These are phyloP conservation scores for Tipula helvola DNA, from an alignment of 2,888 invertebrate species.

Conservation along the genomic window DNA sequence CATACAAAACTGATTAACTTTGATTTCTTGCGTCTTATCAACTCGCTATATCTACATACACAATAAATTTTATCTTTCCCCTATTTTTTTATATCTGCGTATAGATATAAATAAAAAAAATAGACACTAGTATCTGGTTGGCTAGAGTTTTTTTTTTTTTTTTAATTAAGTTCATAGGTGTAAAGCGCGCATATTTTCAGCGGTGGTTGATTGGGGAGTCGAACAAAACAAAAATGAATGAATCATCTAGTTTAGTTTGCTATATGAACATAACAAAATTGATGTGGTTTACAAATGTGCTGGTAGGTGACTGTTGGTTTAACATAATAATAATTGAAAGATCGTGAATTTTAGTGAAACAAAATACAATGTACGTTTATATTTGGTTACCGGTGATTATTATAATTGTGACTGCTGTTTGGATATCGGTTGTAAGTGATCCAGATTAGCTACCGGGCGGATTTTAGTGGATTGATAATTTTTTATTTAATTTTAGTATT, in stretches of 20 bases:
- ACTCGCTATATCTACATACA: background rate
- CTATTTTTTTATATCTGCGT: background rate
- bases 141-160: background rate
- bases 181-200: background rate
- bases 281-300: background rate
- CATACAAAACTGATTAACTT: background rate
- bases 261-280: background rate
- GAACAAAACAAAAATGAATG: background rate
- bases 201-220: background rate
- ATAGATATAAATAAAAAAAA: background rate
- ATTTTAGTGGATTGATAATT: background rate
- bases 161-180: background rate
- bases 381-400: slow-evolving; percentile 5
- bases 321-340: background rate
- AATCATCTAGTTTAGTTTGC: background rate
- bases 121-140: background rate
- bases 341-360: background rate
- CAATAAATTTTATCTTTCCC: background rate
- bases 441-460: background rate
- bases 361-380: background rate
- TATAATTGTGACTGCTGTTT: background rate
- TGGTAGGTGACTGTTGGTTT: background rate
- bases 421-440: background rate
- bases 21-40: background rate
- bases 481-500: background rate